A percentile compares a stretch with the other conserved stretches of the same genome.
phyloP scores from a whole-genome alignment of 2,113 vertebrate genomes.

The Aspiorhynchus laticeps region DNA sequence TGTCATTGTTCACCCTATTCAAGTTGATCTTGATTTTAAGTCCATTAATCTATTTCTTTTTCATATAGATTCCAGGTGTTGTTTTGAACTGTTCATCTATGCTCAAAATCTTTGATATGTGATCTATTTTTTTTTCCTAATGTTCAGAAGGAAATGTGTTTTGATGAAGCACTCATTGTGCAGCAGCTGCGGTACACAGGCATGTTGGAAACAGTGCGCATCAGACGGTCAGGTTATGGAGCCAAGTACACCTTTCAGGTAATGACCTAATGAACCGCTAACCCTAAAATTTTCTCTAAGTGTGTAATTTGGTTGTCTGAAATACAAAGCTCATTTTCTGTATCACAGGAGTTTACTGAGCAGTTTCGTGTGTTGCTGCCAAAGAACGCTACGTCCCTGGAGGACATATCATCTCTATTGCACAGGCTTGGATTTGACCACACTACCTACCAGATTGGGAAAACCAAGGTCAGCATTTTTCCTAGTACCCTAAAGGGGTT shows the following conservation, averaged over 20 bases:
- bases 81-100: background rate
- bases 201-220: constrained; percentile 97
- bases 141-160: constrained; percentile 88
- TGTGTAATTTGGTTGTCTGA: background rate
- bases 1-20: background rate
- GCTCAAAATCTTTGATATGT: background rate
- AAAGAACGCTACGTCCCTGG: constrained; percentile 78
- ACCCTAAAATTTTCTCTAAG: background rate
- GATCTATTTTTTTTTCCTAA: constrained; percentile 30
- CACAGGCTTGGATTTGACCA: constrained; percentile 81
- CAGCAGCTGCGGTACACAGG: constrained; percentile 97
- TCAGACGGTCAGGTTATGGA: constrained; percentile 94
- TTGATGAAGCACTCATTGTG: constrained; percentile 90
- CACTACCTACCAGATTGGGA: constrained; percentile 92
- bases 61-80: background rate
- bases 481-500: background rate
- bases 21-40: background rate
- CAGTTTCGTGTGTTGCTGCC: constrained; percentile 93
- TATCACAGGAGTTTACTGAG: constrained; percentile 86
- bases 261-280: background rate
- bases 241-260: constrained; percentile 98
- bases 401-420: constrained; percentile 82
- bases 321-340: background rate
- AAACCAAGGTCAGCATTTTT: constrained; percentile 84
- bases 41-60: background rate